Evolutionary conservation across 1,140 invertebrate genomes (phyloP).

Genomic region (Nymphalis io): DNA sequence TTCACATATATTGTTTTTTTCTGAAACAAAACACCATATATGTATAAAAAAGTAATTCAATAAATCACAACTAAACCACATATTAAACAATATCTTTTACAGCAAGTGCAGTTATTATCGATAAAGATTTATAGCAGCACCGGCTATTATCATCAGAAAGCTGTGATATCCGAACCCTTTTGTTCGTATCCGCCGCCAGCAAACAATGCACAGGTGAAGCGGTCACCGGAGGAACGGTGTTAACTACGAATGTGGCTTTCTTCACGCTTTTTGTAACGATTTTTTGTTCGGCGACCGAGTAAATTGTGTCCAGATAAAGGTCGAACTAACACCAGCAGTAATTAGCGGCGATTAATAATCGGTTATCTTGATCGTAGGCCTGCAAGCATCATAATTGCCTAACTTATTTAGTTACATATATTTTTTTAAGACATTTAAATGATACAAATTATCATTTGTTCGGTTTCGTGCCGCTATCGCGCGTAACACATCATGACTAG

Average conservation of each 20-base stretch:
- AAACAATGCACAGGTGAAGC: conserved; percentile 76
- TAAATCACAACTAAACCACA: conserved; percentile 69
- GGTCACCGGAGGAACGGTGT: conserved; percentile 40
- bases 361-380: conserved; percentile 73
- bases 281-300: conserved; percentile 63
- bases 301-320: conserved; percentile 77
- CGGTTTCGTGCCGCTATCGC: conserved; percentile 20
- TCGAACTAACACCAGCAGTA: conserved; percentile 79
- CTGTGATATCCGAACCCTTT: conserved; percentile 79
- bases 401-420: conserved; percentile 50
- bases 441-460: conserved; percentile 32
- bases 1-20: neutral
- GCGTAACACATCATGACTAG: neutral
- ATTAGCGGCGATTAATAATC: conserved; percentile 80
- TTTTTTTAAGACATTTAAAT: conserved; percentile 41
- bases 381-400: conserved; percentile 69
- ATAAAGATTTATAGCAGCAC: conserved; percentile 69
- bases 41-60: conserved; percentile 27
- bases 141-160: conserved; percentile 72
- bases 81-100: conserved; percentile 63
- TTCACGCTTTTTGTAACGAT: conserved; percentile 71
- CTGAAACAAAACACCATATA: neutral
- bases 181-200: conserved; percentile 70
- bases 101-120: conserved; percentile 75
- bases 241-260: conserved; percentile 66